Conservation (phyloP, 2,888 invertebrate genomes). For the Leptinotarsa haldemani region DNA sequence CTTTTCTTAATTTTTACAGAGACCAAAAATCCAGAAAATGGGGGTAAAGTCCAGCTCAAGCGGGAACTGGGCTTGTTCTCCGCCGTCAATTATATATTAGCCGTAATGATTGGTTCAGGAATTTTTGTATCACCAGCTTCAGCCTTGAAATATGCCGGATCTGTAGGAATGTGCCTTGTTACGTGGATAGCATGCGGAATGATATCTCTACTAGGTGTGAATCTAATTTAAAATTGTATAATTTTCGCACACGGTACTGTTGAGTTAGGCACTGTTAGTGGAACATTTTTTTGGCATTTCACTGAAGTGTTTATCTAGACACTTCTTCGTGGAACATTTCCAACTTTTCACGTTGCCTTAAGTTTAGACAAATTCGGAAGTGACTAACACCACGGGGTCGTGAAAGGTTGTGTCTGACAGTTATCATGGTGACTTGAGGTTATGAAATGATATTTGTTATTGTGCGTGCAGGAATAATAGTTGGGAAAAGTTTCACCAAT, state of each 20-base stretch:
- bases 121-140: slow-evolving; percentile 87
- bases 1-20: slow-evolving; percentile 24
- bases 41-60: slow-evolving; percentile 72
- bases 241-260: background rate
- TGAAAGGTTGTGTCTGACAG: background rate
- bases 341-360: too few species aligned
- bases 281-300: too few species aligned
- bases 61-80: slow-evolving; percentile 83
- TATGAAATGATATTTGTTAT: too few species aligned
- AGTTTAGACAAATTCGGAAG: background rate
- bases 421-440: too few species aligned
- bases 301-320: too few species aligned
- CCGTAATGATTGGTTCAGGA: slow-evolving; percentile 92
- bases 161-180: slow-evolving; percentile 81
- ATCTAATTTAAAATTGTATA: background rate
- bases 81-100: slow-evolving; percentile 84
- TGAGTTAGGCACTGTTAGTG: too few species aligned
- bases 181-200: slow-evolving; percentile 84
- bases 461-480: background rate
- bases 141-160: slow-evolving; percentile 81
- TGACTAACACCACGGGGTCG: background rate
- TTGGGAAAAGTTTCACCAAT: too few species aligned
- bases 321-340: background rate
- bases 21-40: slow-evolving; percentile 29
- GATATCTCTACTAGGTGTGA: slow-evolving; percentile 79